Evolutionary conservation across 2,888 invertebrate species (phyloP).

Genomic region (Strigamia maritima): DNA sequence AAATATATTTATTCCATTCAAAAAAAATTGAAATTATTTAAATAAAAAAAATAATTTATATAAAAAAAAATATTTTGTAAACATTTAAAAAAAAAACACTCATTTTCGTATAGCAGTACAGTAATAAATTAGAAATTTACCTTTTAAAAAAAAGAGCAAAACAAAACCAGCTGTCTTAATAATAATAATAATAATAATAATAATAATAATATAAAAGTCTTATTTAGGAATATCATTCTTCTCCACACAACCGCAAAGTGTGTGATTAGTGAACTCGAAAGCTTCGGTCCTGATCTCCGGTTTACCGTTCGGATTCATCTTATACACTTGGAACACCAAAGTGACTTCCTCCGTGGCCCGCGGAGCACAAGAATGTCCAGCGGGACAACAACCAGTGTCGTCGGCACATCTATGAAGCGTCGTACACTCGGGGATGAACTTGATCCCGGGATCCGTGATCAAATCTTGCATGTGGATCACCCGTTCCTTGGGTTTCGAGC

Average conservation of each 20-base stretch:
- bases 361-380: constrained; percentile 48
- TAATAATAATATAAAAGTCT: neutral
- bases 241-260: neutral
- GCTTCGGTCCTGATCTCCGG: neutral
- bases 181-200: neutral
- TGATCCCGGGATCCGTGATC: constrained; percentile 67
- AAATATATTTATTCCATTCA: neutral
- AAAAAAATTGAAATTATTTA: neutral
- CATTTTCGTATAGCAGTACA: too few relatives aligned
- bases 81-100: neutral
- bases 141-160: neutral
- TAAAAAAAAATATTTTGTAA: neutral
- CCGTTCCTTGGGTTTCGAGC: constrained; percentile 53
- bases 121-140: too few relatives aligned
- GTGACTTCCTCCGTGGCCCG: neutral
- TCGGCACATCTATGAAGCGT: constrained; percentile 80
- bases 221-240: constrained; percentile 13
- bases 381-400: constrained; percentile 80
- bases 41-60: neutral
- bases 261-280: constrained; percentile 29
- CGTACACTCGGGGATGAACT: constrained; percentile 80
- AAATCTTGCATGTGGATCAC: constrained; percentile 68
- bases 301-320: neutral
- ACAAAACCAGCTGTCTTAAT: neutral
- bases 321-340: neutral